Conservation (phyloP, 2,113 vertebrate genomes). For the Lathamus discolor region DNA sequence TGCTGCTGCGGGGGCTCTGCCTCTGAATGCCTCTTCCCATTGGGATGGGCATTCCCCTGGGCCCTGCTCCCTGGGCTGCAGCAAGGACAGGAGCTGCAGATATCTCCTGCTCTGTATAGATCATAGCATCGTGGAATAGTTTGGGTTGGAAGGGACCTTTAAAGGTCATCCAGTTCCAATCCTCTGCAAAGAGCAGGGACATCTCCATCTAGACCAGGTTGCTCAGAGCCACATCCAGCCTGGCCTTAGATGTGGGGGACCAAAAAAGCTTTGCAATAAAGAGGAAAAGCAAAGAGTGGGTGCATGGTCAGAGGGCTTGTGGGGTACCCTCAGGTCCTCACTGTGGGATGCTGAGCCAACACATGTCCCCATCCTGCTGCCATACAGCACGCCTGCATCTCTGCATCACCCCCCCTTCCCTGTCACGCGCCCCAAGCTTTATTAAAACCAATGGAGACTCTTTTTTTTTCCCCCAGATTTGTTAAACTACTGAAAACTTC, state of each 20-base stretch:
- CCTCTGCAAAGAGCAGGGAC: neutral
- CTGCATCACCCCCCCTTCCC: neutral
- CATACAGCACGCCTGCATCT: neutral
- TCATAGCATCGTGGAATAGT: neutral
- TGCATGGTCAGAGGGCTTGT: neutral
- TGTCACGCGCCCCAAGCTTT: neutral
- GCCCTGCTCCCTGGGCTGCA: neutral
- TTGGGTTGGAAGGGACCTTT: neutral
- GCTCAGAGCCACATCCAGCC: neutral
- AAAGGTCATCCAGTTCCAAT: neutral
- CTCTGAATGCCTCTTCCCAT: neutral
- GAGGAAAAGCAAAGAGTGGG: neutral
- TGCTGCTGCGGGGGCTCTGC: accelerated
- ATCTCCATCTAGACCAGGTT: neutral
- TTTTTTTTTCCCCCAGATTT: neutral
- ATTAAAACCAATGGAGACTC: neutral
- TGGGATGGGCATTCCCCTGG: neutral
- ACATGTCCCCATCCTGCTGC: neutral
- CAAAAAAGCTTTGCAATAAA: neutral
- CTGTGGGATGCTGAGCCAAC: accelerated
- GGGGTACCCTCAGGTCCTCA: neutral
- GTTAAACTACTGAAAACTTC: slow-evolving; percentile 32
- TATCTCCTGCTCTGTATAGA: neutral
- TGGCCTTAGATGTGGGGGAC: neutral
- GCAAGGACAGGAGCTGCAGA: neutral